A percentile compares a stretch with the other conserved stretches of the same genome.
Evolutionary conservation across 2,113 vertebrate genomes (phyloP).

Genomic region (Protobothrops mucrosquamatus): DNA sequence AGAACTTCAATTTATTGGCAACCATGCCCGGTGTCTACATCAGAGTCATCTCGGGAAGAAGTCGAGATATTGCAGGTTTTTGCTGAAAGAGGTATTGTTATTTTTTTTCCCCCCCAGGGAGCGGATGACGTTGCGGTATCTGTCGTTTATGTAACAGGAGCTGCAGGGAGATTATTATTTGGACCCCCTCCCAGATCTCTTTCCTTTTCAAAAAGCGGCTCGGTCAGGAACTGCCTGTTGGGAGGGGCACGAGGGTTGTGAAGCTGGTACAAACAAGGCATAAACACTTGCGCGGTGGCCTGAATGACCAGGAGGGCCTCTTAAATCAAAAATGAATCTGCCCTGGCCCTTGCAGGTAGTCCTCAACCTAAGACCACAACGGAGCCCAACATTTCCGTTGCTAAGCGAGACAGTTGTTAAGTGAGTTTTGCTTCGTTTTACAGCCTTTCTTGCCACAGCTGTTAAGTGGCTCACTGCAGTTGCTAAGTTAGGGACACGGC

Average conservation of each 20-base stretch:
- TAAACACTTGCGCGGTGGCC: neutral
- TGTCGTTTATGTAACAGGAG: conserved; percentile 3
- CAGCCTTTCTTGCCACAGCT: neutral
- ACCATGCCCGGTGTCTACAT: neutral
- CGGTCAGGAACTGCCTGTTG: neutral
- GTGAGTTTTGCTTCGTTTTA: neutral
- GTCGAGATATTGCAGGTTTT: neutral
- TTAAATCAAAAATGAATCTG: neutral
- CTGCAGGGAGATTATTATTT: neutral
- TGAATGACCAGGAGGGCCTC: neutral
- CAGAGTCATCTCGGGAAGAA: neutral
- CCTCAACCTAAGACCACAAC: neutral
- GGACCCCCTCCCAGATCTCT: neutral
- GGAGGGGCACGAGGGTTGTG: neutral
- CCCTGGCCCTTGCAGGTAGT: neutral
- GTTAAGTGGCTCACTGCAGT: neutral
- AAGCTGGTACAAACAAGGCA: neutral
- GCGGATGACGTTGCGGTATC: neutral
- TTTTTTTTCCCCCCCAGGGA: neutral
- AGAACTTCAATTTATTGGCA: neutral
- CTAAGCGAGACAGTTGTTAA: neutral
- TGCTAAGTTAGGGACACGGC: too few species aligned
- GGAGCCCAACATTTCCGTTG: neutral
- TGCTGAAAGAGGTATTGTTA: conserved; percentile 14
- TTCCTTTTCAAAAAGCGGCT: neutral